phyloP scores from a whole-genome alignment of 1,140 invertebrate species.

The Lepidotrigona ventralis region DNA sequence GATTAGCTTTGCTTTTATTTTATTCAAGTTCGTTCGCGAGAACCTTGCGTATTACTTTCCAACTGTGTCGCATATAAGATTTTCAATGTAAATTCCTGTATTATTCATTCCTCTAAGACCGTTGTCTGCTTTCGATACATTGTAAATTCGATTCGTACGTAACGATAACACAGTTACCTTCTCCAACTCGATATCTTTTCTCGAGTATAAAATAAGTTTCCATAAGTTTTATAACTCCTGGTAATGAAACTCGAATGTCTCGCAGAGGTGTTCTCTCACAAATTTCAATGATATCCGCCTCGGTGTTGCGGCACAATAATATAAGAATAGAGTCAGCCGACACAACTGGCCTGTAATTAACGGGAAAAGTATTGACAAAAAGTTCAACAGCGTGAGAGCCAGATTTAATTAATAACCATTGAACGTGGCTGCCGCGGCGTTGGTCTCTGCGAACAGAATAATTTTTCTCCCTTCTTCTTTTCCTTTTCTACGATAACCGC shows the following conservation, averaged over 20 bases:
- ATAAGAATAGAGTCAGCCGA: not conserved
- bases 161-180: slow-evolving; percentile 4
- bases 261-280: not conserved
- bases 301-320: not conserved
- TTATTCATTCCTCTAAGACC: not conserved
- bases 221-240: not conserved
- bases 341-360: slow-evolving; percentile 17
- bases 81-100: not conserved
- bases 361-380: slow-evolving; percentile 29
- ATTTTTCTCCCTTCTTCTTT: not conserved
- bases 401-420: slow-evolving; percentile 41
- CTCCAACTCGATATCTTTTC: not conserved
- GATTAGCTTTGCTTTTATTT: not conserved
- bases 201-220: slow-evolving; percentile 3
- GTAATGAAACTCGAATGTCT: not conserved
- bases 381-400: not conserved
- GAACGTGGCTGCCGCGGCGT: not conserved
- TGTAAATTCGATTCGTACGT: not conserved
- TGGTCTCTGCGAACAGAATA: not conserved
- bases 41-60: not conserved
- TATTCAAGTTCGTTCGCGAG: not conserved
- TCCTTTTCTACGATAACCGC: not conserved
- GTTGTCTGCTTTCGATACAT: not conserved
- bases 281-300: not conserved
- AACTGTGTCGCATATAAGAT: not conserved